Evolutionary conservation across 2,797 vertebrate genomes (phyloP).

Genomic region (Fundulus diaphanus): DNA sequence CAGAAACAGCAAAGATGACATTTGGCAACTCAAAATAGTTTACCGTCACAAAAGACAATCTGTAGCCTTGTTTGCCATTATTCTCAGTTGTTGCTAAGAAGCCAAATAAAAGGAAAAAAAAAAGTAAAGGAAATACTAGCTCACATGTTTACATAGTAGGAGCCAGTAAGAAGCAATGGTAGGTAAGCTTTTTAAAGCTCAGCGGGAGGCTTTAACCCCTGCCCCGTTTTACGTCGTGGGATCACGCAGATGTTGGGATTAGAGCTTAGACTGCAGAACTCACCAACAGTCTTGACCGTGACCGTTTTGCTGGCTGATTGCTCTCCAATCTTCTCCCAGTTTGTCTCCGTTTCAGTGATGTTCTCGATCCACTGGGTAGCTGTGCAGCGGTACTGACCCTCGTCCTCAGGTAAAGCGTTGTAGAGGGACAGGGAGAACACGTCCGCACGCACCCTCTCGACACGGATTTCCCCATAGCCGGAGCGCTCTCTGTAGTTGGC

Average conservation of each 20-base stretch:
- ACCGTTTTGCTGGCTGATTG: conserved; percentile 80
- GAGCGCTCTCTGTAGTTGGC: conserved; percentile 65
- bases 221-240: too few species aligned
- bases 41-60: too few species aligned
- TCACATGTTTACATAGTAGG: not conserved
- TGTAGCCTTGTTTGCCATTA: too few species aligned
- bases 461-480: conserved; percentile 67
- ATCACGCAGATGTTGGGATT: too few species aligned
- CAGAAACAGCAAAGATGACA: too few species aligned
- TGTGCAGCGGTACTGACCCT: conserved; percentile 83
- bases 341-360: conserved; percentile 76
- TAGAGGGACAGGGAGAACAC: conserved; percentile 82
- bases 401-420: conserved; percentile 73
- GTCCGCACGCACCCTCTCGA: conserved; percentile 76
- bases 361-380: conserved; percentile 81
- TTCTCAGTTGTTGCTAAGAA: too few species aligned
- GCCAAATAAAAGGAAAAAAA: too few species aligned
- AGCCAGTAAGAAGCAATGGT: too few species aligned
- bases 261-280: conserved; percentile 25
- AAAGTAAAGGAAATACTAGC: not conserved
- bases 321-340: conserved; percentile 93
- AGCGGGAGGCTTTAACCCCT: not conserved
- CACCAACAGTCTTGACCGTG: conserved; percentile 92
- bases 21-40: too few species aligned
- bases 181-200: not conserved